Percentiles rank a stretch among this genome's conserved stretches.
phyloP scores from a whole-genome alignment of 2,888 invertebrate genomes.

The Heliothis peltigera region DNA sequence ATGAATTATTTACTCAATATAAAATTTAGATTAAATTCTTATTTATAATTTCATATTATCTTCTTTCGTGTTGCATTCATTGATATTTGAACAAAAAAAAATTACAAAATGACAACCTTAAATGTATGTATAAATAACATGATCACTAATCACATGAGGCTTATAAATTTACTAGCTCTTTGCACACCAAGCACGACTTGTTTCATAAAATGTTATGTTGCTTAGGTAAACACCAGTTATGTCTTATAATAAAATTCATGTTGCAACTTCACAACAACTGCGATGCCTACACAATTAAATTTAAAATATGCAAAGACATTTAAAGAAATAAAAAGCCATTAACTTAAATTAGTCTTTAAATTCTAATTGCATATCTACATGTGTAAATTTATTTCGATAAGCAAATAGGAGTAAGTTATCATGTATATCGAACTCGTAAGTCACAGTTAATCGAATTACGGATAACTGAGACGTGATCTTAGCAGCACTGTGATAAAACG shows the following conservation, averaged over 20 bases:
- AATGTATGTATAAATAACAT: slow-evolving; percentile 8
- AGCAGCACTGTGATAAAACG: neutral
- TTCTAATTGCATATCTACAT: too few species aligned
- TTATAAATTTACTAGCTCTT: slow-evolving; percentile 32
- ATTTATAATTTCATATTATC: too few species aligned
- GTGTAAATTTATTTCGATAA: too few species aligned
- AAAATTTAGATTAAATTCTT: too few species aligned
- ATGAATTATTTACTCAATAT: too few species aligned
- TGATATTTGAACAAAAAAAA: too few species aligned
- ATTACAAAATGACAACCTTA: neutral
- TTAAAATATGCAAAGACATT: neutral
- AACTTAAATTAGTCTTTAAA: neutral
- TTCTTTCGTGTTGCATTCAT: too few species aligned
- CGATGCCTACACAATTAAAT: neutral
- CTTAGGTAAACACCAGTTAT: slow-evolving; percentile 27
- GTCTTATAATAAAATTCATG: slow-evolving; percentile 27
- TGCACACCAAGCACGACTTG: slow-evolving; percentile 36
- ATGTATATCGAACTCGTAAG: neutral
- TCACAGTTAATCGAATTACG: neutral
- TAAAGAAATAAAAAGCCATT: too few species aligned
- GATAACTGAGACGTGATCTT: neutral
- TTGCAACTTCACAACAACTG: slow-evolving; percentile 20
- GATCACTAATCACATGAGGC: slow-evolving; percentile 1
- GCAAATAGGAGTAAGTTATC: neutral
- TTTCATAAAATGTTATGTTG: slow-evolving; percentile 38